Base-by-base conservation (phyloP, 2,888 invertebrate species). In the Phrixothrix hirtus region DNA sequence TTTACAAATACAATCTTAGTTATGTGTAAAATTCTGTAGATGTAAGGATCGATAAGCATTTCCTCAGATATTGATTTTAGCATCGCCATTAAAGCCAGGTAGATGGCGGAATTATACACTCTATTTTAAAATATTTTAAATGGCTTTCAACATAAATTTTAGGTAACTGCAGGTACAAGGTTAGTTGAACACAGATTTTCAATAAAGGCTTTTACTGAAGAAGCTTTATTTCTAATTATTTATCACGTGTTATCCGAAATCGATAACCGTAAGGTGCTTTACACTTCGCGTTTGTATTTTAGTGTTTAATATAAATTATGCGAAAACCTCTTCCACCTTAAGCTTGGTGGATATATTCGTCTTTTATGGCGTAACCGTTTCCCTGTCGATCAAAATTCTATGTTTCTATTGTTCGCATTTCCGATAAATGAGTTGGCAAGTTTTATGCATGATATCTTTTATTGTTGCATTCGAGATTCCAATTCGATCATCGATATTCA, bases 361-460 rank as follows among this genome's bases (percentile, higher is more conserved):
- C 21, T 21, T 7, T 21, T 21, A 5, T 21, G 21, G 21, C 37
- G 21, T 12, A 21, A 30, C 29, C 35, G 41, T 42, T 36, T 36
- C 36, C 42, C 26, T 31, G 46, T 47, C 46, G 46, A 41, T 46
- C 36, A 35, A 42, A 48, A 52, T 46, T 32, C 30, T 36, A 42
- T 25, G 21, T 14, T n/a, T n/a, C 37, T 27, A 52, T 52, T 52
- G 52, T 46, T 47, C 46, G 16, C 34, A 45, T 46, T 46, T 47
- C 42, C 52, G 41, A 52, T 52, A 47, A 52, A 42, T 52, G 52
- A 52, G 46, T 46, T 42, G 21, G 46, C 30, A 52, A 46, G 31
- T 42, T 47, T 51, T 45, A 36, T 41, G 39, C 52, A 41, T 36
- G 45, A 43, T 44, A 16, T 2, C 43, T 31, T 47, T 52, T 46